These are phyloP conservation scores for Apantesis nais DNA, from an alignment of 2,888 invertebrate genomes.

Conservation along the genomic window DNA sequence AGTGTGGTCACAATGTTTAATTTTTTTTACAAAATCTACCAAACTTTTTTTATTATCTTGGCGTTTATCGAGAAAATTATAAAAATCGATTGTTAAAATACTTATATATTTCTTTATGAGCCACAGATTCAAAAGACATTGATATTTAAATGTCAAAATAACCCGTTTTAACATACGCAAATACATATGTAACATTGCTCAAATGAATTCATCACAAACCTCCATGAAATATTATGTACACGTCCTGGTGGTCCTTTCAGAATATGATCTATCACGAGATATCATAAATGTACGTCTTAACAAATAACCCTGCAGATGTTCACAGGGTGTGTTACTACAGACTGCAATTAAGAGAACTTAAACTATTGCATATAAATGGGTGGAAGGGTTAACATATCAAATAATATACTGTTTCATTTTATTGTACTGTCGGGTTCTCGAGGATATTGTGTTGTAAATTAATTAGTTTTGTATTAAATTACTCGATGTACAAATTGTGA, in stretches of 20 bases:
- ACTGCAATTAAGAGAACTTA: conserved; percentile 50
- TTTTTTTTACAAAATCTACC: too few relatives aligned
- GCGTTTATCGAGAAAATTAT: too few relatives aligned
- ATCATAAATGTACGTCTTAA: conserved; percentile 7
- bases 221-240: conserved; percentile 9
- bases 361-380: conserved; percentile 46
- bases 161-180: background rate
- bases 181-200: background rate
- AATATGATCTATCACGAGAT: conserved; percentile 9
- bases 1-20: too few relatives aligned
- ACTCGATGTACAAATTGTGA: conserved; percentile 3
- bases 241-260: background rate
- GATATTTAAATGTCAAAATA: background rate
- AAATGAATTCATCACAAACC: background rate
- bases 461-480: conserved; percentile 15
- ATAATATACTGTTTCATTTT: conserved; percentile 47
- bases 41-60: too few relatives aligned
- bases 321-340: conserved; percentile 6
- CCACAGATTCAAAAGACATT: background rate
- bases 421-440: conserved; percentile 27
- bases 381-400: conserved; percentile 55
- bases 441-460: conserved; percentile 14
- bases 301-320: conserved; percentile 18
- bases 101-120: too few relatives aligned
- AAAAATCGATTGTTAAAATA: too few relatives aligned